These are phyloP conservation scores for Terrapene triunguis DNA, from an alignment of 2,113 vertebrate species.

Conservation along the genomic window DNA sequence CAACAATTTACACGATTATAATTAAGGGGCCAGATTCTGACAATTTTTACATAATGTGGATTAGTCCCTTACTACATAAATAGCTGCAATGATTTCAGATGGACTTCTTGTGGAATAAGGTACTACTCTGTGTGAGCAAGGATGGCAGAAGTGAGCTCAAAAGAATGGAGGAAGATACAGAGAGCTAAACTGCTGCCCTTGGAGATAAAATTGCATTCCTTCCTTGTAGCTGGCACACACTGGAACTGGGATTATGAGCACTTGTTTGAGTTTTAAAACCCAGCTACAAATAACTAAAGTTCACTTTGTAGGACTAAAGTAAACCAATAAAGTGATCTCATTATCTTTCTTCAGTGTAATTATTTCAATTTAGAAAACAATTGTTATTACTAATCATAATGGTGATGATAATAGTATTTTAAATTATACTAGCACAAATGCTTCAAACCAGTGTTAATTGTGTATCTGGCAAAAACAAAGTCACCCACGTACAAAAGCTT, in stretches of 20 bases:
- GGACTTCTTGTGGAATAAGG: fast-evolving
- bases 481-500: neutral
- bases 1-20: neutral
- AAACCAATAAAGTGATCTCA: neutral
- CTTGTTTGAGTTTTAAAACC: neutral
- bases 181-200: neutral
- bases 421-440: neutral
- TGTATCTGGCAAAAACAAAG: neutral
- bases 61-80: neutral
- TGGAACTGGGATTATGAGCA: neutral
- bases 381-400: neutral
- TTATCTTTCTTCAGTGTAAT: neutral
- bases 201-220: neutral
- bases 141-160: neutral
- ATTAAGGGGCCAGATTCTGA: neutral
- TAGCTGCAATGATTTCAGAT: neutral
- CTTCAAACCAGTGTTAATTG: neutral
- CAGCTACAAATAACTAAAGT: neutral
- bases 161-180: neutral
- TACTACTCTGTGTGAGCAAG: neutral
- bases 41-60: fast-evolving
- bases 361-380: neutral
- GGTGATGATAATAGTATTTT: neutral
- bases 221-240: neutral
- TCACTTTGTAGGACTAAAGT: neutral